These are phyloP conservation scores for Labia minor DNA, from an alignment of 2,888 invertebrate species.

Conservation along the genomic window DNA sequence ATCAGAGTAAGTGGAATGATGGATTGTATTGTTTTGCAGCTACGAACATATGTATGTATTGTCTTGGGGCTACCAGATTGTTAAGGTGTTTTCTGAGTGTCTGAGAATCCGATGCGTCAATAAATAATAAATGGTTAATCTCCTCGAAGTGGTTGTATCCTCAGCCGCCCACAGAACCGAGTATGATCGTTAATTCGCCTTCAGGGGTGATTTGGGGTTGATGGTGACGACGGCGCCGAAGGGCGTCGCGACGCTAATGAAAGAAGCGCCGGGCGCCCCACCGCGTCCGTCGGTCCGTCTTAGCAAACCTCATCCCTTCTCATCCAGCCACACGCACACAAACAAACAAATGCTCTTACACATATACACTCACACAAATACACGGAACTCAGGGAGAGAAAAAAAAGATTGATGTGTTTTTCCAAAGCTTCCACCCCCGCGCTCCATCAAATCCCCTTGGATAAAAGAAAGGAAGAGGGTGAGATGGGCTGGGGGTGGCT, in stretches of 20 bases:
- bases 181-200: not conserved
- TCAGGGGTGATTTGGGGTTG: not conserved
- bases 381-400: not conserved
- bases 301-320: not conserved
- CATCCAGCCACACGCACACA: not conserved
- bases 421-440: conserved; percentile 7
- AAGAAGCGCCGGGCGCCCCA: not conserved
- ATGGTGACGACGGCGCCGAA: not conserved
- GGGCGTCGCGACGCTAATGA: conserved; percentile 13
- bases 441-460: conserved; percentile 7
- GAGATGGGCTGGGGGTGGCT: not conserved
- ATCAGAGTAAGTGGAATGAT: not conserved
- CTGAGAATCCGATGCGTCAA: not conserved
- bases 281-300: not conserved
- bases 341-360: not conserved
- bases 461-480: conserved; percentile 8
- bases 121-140: conserved; percentile 8
- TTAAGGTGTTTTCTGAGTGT: not conserved
- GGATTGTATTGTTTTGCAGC: not conserved
- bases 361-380: not conserved
- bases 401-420: conserved; percentile 13
- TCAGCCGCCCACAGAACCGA: not conserved
- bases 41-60: not conserved
- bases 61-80: not conserved
- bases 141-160: not conserved